Evolutionary conservation across 2,888 invertebrate species (phyloP).

Genomic region (Caenorhabditis plicata): DNA sequence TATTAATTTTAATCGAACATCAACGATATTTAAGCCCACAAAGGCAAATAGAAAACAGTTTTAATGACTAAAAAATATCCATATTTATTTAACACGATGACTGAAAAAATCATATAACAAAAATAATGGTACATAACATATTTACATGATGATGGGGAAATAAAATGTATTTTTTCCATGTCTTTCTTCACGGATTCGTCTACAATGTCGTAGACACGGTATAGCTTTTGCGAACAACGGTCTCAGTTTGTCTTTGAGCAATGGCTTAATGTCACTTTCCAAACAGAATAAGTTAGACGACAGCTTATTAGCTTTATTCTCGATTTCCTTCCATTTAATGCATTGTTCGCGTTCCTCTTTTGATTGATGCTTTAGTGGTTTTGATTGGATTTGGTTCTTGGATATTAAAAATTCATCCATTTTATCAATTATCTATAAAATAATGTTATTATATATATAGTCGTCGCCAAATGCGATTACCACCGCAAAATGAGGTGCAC

Average conservation of each 20-base stretch:
- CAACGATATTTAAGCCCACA: no score
- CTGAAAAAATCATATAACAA: no score
- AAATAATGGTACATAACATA: no score
- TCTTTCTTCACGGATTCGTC: constrained; percentile 24
- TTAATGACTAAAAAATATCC: no score
- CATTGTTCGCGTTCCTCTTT: constrained; percentile 15
- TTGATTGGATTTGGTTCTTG: constrained; percentile 7
- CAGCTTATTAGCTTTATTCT: constrained; percentile 14
- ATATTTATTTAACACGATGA: no score
- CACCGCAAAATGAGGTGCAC: no score
- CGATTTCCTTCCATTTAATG: constrained; percentile 19
- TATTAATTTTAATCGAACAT: no score
- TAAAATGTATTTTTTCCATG: constrained; percentile 28
- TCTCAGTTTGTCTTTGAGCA: constrained; percentile 18
- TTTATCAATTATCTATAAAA: constrained; percentile 9
- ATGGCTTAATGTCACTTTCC: constrained; percentile 23
- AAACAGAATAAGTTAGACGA: constrained; percentile 16
- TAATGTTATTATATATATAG: not conserved
- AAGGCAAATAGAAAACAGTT: no score
- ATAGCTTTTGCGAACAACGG: constrained; percentile 17
- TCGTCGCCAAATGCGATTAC: no score
- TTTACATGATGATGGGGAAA: no score
- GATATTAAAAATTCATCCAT: constrained; percentile 23
- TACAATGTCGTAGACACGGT: constrained; percentile 25
- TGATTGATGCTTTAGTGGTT: constrained; percentile 14